Base-by-base conservation (phyloP, 2,888 invertebrate genomes). In the Leistus spinibarbis region DNA sequence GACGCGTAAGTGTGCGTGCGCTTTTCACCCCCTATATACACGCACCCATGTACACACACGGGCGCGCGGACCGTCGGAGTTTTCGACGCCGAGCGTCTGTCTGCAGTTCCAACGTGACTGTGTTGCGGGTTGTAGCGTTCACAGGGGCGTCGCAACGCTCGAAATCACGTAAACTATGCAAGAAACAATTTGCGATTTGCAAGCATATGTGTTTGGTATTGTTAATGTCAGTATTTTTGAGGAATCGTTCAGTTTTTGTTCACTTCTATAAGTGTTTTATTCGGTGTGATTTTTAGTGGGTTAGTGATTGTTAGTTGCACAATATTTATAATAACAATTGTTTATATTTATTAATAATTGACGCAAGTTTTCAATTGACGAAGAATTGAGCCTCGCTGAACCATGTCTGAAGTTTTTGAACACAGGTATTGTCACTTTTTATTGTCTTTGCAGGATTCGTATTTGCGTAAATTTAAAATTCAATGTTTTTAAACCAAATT, bases 101-200 rank as follows among this genome's bases (percentile, higher is more conserved):
- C 75, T 82, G 83, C 84, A 84, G 84, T 84, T 82, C 83, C 83
- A 84, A 81, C 80, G 69, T 75, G 75, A 24, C 62, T 53, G 79
- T 76, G 76, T 81, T 83, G 82, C 82, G 83, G 82, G 82, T 77
- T 76, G 78, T 78, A 75, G 7, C 40, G 13, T 1, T 10, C 40
- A 13, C 10, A 7, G 82, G 84, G 81, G 79, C 78, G n/a, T n/a
- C 16, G 17, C 10, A 3, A 24, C 65, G 17, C 13, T 40, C 13
- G 4, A 40, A 40, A 40, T 40, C 40, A 13, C 24, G 64, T 64
- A 40, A 40, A 40, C 40, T 40, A 40, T 40, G 40, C n/a, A n/a
- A n/a, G 40, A 40, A 40, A 40, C 40, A 40, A 40, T 5, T 40
- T 4, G n/a, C n/a, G n/a, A n/a, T 40, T 13, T 13, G 40, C 13